Conservation (phyloP, 2,113 vertebrate species). For the human (Homo sapiens) region DNA sequence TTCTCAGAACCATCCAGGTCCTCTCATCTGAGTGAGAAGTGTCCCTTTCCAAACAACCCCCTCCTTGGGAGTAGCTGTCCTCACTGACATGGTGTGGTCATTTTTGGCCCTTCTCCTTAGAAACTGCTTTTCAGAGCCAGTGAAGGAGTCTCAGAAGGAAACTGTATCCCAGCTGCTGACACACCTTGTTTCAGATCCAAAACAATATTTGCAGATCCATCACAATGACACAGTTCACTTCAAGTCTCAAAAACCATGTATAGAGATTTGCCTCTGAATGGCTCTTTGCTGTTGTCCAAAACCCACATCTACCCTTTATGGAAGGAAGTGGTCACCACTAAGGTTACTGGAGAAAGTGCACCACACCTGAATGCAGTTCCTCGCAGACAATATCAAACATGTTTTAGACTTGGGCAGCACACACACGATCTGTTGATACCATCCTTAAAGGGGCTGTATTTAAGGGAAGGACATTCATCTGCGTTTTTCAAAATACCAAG, state of each 20-base stretch:
- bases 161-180: background rate
- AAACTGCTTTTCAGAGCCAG: background rate
- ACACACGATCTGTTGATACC: background rate
- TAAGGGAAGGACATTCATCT: background rate
- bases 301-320: background rate
- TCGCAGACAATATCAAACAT: background rate
- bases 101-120: background rate
- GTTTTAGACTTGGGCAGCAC: background rate
- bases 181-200: background rate
- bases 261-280: background rate
- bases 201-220: background rate
- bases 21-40: background rate
- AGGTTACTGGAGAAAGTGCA: background rate
- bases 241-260: background rate
- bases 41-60: background rate
- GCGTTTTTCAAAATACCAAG: background rate
- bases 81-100: background rate
- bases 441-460: background rate
- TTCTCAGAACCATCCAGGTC: background rate
- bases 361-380: background rate
- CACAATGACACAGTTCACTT: background rate
- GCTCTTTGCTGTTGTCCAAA: background rate
- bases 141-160: background rate
- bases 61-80: background rate
- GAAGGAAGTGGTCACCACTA: background rate